Evolutionary conservation across 2,888 invertebrate species (phyloP).

Genomic region (Thymelicus lineola): DNA sequence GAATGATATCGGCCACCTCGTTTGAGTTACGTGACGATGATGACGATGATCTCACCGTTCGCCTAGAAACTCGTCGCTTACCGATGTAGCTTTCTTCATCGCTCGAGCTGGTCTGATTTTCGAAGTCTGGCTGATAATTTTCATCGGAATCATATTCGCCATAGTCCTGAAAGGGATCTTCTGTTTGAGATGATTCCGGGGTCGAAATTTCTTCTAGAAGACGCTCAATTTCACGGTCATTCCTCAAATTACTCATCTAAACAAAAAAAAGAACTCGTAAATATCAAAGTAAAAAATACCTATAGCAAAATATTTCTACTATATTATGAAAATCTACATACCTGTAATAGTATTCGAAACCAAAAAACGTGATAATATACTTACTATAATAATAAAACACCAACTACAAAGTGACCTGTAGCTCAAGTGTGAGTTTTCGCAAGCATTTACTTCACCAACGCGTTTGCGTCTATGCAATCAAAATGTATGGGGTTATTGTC

Average conservation of each 20-base stretch:
- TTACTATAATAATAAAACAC: no score
- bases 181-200: conserved; percentile 1
- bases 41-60: not conserved
- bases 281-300: conserved; percentile 7
- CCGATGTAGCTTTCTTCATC: conserved; percentile 1
- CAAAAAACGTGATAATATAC: no score
- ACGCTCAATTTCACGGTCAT: conserved; percentile 4
- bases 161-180: conserved; percentile 4
- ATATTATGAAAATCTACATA: no score
- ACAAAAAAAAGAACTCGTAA: conserved; percentile 3
- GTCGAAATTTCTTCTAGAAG: conserved; percentile 9
- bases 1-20: not conserved
- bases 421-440: no score
- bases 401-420: no score
- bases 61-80: conserved; percentile 6
- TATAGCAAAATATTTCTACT: no score
- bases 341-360: no score
- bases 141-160: conserved; percentile 4
- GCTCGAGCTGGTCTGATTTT: conserved; percentile 15
- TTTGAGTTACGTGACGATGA: not conserved
- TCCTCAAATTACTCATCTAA: conserved; percentile 6
- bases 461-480: no score
- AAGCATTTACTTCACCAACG: no score
- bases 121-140: conserved; percentile 12
- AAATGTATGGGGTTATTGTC: no score